Evolutionary conservation across 2,113 vertebrate species (phyloP), one percentile per base, ranked within the genome.

Genomic region (Rissa tridactyla): DNA sequence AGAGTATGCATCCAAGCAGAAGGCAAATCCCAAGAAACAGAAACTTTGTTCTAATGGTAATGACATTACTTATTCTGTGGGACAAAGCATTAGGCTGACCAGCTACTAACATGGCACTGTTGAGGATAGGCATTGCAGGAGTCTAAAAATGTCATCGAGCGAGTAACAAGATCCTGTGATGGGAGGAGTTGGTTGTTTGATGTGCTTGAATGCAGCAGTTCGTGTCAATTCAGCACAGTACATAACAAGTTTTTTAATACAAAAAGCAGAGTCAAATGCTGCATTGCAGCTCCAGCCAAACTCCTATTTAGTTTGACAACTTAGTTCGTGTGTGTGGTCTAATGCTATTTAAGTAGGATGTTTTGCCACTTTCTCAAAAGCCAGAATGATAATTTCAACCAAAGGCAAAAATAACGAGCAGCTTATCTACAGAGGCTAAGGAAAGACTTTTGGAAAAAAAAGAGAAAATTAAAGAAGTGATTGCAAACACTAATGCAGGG

Each of bases 271-370:
- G 73, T 80, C 66, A 92, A 95, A 77, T 47, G 40, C 44, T 89
- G 27, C 73, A 54, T 89, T 94, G 54, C 73, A 78, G 3, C 42
- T 87, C 54, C 29, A 82, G 66, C 20, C 62, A 65, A 91, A 80
- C n/a, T 87, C 46, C 40, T 84, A n/a, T 92, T 95, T 96, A 65
- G 54, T 94, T 65, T 82, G 78, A 84, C 68, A 94, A 69, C 49
- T 72, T 64, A 92, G 81, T 44, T 87, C 84, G n/a, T n/a, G n/a
- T 91, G 73, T 94, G 94, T 94, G 78, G 88, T 91, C 83, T 94
- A 72, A 42, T 69, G 66, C 20, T 89, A 19, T 73, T 96, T 82
- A 85, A 80, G 9, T 77, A 88, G 81, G 83, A 87, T 87, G 73
- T 82, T 92, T 66, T 80, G 86, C 30, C 49, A 66, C 82, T 85